A percentile compares a stretch with the other conserved stretches of the same genome.
These are phyloP conservation scores for Epizoanthus scotinus DNA, from an alignment of 92 coral and sea anemone species.

Conservation along the genomic window DNA sequence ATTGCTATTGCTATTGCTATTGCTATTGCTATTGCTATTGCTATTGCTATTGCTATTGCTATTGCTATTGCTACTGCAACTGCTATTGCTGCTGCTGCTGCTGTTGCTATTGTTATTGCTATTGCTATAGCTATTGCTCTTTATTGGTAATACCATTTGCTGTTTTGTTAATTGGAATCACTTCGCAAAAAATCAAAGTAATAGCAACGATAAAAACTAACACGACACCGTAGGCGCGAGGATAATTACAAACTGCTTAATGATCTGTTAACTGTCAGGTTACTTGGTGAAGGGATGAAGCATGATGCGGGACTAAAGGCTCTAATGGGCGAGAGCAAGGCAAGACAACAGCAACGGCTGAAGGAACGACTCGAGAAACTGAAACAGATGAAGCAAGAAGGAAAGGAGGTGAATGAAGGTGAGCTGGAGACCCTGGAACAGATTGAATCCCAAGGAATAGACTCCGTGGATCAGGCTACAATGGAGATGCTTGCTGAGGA, in stretches of 20 bases:
- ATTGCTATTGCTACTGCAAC: not conserved
- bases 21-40: not conserved
- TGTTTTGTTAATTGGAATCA: no score
- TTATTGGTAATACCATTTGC: no score
- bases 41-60: not conserved
- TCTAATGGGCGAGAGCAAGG: slow-evolving; percentile 88
- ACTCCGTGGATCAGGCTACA: slow-evolving; percentile 70
- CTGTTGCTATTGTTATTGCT: no score
- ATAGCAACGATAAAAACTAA: no score
- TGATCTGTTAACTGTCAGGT: slow-evolving; percentile 26
- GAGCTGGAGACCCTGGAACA: slow-evolving; percentile 86
- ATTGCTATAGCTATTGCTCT: no score
- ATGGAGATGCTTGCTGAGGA: slow-evolving; percentile 67
- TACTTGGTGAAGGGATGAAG: slow-evolving; percentile 92
- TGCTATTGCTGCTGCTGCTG: not conserved
- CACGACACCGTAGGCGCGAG: no score
- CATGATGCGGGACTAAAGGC: slow-evolving; percentile 89
- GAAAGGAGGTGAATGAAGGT: slow-evolving; percentile 76
- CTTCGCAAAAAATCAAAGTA: no score
- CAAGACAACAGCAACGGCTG: slow-evolving; percentile 79
- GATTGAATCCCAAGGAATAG: slow-evolving; percentile 81
- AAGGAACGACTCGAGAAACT: slow-evolving; percentile 83
- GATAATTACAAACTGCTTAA: no score
- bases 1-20: not conserved
- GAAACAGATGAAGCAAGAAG: slow-evolving; percentile 75